Percentiles rank a stretch among this genome's conserved stretches.
Evolutionary conservation across 2,113 vertebrate species (phyloP).

Genomic region (Strix uralensis): DNA sequence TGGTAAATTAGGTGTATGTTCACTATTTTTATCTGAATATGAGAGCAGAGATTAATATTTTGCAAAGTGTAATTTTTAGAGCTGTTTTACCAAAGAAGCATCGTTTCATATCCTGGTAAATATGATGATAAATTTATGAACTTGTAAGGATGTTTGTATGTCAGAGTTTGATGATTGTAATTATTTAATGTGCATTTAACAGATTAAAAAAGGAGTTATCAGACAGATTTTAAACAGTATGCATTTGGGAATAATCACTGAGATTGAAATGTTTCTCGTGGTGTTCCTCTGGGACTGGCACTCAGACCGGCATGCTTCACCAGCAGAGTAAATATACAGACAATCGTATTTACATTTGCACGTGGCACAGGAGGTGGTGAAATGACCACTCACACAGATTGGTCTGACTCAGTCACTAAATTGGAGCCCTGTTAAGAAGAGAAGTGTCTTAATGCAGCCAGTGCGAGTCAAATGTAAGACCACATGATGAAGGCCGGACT

Average conservation of each 20-base stretch:
- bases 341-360: neutral
- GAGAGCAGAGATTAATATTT: neutral
- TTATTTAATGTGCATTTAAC: neutral
- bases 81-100: neutral
- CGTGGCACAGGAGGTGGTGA: neutral
- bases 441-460: neutral
- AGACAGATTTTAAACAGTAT: neutral
- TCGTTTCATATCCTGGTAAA: neutral
- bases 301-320: neutral
- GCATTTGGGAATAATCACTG: neutral
- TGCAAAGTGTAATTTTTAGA: neutral
- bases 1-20: neutral
- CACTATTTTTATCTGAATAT: neutral
- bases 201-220: neutral
- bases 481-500: fast-evolving
- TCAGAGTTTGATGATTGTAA: neutral
- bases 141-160: neutral
- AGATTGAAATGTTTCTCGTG: neutral
- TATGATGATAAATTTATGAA: neutral
- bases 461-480: neutral
- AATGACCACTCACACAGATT: neutral
- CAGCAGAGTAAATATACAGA: neutral
- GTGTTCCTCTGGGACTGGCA: neutral
- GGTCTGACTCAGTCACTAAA: neutral
- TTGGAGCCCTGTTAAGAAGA: neutral